phyloP scores from a whole-genome alignment of 2,113 vertebrate genomes.

The Danionella cerebrum region DNA sequence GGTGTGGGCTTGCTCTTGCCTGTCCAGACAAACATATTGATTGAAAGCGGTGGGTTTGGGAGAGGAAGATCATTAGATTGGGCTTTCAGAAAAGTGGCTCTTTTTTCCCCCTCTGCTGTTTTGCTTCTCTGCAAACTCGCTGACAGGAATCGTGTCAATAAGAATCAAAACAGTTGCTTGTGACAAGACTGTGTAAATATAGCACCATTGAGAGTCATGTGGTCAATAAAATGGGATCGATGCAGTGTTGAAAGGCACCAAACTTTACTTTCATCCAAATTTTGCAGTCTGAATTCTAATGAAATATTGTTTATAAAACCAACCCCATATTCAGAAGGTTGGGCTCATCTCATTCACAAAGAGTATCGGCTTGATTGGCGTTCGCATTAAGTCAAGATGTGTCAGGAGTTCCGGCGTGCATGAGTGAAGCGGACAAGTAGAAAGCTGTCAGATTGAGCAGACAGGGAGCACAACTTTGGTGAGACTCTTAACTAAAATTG shows the following conservation, averaged over 20 bases:
- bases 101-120: slow-evolving; percentile 1
- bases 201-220: slow-evolving; percentile 11
- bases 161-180: slow-evolving; percentile 15
- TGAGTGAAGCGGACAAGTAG: background rate
- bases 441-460: background rate
- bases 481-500: background rate
- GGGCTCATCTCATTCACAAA: background rate
- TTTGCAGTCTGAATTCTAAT: slow-evolving; percentile 8
- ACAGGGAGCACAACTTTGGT: too few species aligned
- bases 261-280: background rate
- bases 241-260: background rate
- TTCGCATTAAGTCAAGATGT: background rate
- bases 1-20: slow-evolving; percentile 14
- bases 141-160: slow-evolving; percentile 17
- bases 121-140: slow-evolving; percentile 23
- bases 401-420: background rate
- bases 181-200: slow-evolving; percentile 7
- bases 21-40: slow-evolving; percentile 37
- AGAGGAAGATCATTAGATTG: slow-evolving; percentile 32
- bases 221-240: background rate
- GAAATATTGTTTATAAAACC: slow-evolving; percentile 5
- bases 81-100: slow-evolving; percentile 20
- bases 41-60: slow-evolving; percentile 25
- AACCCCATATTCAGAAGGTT: background rate
- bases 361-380: background rate